phyloP scores from a whole-genome alignment of 2,888 invertebrate species.

The Luperina testacea region DNA sequence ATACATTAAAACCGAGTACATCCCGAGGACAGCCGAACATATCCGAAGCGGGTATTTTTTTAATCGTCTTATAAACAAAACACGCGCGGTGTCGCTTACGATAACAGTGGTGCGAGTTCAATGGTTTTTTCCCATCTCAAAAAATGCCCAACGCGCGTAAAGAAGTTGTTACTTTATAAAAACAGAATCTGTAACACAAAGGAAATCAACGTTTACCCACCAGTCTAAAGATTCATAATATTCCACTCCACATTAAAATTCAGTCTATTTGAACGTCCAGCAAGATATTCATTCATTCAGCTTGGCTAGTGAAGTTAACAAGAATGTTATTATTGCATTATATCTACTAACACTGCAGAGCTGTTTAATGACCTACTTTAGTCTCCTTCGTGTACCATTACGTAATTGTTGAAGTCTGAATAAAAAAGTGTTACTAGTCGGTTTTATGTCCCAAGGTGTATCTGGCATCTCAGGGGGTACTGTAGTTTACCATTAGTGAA shows the following conservation, averaged over 20 bases:
- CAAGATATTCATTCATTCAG: not conserved
- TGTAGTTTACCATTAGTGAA: not conserved
- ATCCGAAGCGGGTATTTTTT: too few species aligned
- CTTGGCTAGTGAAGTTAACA: conserved; percentile 26
- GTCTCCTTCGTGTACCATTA: not conserved
- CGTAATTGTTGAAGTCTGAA: not conserved
- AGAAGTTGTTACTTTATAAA: not conserved
- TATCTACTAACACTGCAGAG: not conserved
- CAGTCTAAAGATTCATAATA: conserved; percentile 8
- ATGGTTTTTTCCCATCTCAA: too few species aligned
- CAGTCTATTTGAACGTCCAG: conserved; percentile 7
- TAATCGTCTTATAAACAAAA: too few species aligned
- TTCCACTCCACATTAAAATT: conserved; percentile 10
- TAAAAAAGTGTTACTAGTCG: not conserved
- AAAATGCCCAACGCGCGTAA: too few species aligned
- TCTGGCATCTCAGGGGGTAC: too few species aligned
- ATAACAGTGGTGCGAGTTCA: too few species aligned
- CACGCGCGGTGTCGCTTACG: too few species aligned
- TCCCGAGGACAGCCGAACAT: too few species aligned
- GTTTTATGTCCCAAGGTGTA: not conserved
- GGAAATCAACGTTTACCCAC: not conserved
- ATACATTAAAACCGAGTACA: too few species aligned
- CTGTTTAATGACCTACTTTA: conserved; percentile 11
- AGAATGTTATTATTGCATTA: conserved; percentile 39
- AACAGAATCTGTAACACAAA: not conserved